Conservation (phyloP, 2,888 invertebrate species). For the Acrobasis consociella region DNA sequence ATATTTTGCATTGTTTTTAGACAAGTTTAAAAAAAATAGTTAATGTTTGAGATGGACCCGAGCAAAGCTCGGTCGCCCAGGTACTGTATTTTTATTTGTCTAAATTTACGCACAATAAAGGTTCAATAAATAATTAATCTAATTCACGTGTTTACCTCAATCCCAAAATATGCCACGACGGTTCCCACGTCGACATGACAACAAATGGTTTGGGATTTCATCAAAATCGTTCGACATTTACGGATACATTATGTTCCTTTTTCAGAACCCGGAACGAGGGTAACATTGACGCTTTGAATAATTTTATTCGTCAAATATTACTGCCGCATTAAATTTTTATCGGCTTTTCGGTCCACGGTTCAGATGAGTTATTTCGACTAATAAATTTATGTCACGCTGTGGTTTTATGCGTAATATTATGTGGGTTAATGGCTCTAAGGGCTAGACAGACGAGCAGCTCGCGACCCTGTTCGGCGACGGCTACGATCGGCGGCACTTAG, state of each 20-base stretch:
- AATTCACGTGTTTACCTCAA: not conserved
- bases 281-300: constrained; percentile 13
- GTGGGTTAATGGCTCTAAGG: constrained; percentile 11
- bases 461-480: too few species aligned
- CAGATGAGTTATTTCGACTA: constrained; percentile 17
- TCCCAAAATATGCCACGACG: not conserved
- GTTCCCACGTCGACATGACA: not conserved
- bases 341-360: constrained; percentile 13
- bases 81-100: too few species aligned
- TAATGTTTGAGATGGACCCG: too few species aligned
- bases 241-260: constrained; percentile 1
- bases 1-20: too few species aligned
- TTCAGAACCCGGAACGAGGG: not conserved
- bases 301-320: constrained; percentile 19
- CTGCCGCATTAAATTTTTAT: constrained; percentile 18
- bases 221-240: constrained; percentile 11
- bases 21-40: too few species aligned
- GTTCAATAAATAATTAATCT: too few species aligned
- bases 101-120: too few species aligned
- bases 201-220: not conserved
- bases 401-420: constrained; percentile 23
- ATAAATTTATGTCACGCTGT: constrained; percentile 20
- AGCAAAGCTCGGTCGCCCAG: too few species aligned
- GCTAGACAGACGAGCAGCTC: not conserved
- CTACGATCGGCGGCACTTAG: too few species aligned